Conservation (phyloP, 2,888 invertebrate species). For the Cremastobaeus sp. region DNA sequence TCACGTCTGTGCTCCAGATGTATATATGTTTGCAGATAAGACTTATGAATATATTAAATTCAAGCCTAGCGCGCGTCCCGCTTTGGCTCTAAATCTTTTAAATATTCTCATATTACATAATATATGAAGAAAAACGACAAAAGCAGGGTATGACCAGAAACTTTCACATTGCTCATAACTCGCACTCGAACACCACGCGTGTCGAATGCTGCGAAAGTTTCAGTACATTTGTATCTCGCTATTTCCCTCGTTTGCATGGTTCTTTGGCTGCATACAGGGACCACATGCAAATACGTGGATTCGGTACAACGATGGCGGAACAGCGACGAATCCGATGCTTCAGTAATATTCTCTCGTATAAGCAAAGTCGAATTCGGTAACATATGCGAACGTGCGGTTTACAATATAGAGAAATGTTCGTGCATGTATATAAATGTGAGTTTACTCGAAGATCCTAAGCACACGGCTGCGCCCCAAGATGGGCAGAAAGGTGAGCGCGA, state of each 20-base stretch:
- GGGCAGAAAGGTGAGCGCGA: not conserved
- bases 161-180: too few species aligned
- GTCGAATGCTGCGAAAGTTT: slow-evolving; percentile 30
- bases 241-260: slow-evolving; percentile 13
- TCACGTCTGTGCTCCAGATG: too few species aligned
- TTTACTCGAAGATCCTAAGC: slow-evolving; percentile 32
- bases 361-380: slow-evolving; percentile 65
- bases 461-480: slow-evolving; percentile 2
- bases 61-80: too few species aligned
- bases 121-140: too few species aligned
- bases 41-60: too few species aligned
- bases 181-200: slow-evolving; percentile 33
- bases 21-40: too few species aligned
- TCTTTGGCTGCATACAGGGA: not conserved
- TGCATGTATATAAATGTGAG: slow-evolving; percentile 3
- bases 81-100: too few species aligned
- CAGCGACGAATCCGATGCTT: slow-evolving; percentile 47
- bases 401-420: slow-evolving; percentile 66
- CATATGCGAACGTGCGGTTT: slow-evolving; percentile 70
- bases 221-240: slow-evolving; percentile 9
- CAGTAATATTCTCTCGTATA: slow-evolving; percentile 40
- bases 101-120: too few species aligned
- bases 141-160: too few species aligned
- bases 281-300: slow-evolving; percentile 49
- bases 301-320: slow-evolving; percentile 39